phyloP scores from a whole-genome alignment of 1,140 invertebrate genomes.

The Penaeus japonicus region DNA sequence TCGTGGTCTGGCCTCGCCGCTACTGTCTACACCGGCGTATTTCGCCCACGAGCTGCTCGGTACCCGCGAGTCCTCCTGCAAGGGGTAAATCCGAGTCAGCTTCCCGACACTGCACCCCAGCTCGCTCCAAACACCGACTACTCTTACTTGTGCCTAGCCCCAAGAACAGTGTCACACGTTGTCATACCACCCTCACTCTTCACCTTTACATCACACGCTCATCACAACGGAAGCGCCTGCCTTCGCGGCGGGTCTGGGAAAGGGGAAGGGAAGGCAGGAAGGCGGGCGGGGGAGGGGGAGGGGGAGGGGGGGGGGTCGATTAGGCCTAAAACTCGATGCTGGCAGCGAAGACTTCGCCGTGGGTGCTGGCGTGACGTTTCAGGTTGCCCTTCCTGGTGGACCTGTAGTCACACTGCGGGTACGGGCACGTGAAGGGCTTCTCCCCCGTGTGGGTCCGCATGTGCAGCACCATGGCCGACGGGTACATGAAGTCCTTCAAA shows the following conservation, averaged over 20 bases:
- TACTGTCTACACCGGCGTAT: constrained; percentile 23
- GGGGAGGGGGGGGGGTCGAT: neutral
- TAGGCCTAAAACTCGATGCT: constrained; percentile 20
- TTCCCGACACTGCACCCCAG: no score
- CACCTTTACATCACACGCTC: no score
- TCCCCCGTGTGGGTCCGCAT: constrained; percentile 47
- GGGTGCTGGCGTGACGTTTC: constrained; percentile 40
- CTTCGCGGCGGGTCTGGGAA: no score
- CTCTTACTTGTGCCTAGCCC: neutral
- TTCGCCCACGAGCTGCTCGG: constrained; percentile 34
- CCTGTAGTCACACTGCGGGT: constrained; percentile 48
- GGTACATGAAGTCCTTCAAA: constrained; percentile 51
- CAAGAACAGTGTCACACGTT: neutral
- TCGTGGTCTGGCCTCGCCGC: neutral
- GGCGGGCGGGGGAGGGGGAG: neutral
- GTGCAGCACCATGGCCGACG: constrained; percentile 36
- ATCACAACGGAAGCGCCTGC: no score
- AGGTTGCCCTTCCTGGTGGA: constrained; percentile 50
- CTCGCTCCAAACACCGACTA: neutral
- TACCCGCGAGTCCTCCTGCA: constrained; percentile 40
- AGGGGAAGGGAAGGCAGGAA: neutral
- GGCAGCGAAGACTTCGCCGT: constrained; percentile 38
- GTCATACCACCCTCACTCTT: no score
- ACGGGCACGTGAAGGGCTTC: constrained; percentile 42
- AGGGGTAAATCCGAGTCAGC: constrained; percentile 39